Conservation (phyloP, 2,888 invertebrate genomes). For the Cantharis lateralis region DNA sequence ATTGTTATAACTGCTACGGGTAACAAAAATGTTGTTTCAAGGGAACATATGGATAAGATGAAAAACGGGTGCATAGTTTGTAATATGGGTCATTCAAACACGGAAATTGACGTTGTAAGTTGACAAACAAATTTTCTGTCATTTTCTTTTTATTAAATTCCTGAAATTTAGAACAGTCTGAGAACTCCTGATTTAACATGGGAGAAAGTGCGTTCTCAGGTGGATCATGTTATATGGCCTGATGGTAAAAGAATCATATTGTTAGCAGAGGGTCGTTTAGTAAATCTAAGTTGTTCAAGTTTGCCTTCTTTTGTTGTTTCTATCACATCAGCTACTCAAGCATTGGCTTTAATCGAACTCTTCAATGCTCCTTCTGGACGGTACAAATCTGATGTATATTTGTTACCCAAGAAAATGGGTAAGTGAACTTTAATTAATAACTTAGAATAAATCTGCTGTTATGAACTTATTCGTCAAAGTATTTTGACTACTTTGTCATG, state of each 20-base stretch:
- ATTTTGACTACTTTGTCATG: no score
- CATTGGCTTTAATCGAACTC: conserved; percentile 93
- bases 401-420: conserved; percentile 99
- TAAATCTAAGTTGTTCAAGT: conserved; percentile 95
- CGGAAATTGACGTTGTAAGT: conserved; percentile 90
- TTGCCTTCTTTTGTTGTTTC: conserved; percentile 98
- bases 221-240: conserved; percentile 98
- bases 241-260: conserved; percentile 93
- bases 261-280: conserved; percentile 92
- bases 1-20: conserved; percentile 98
- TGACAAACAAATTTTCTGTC: neutral
- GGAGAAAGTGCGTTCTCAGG: conserved; percentile 97
- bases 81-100: conserved; percentile 98
- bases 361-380: conserved; percentile 94
- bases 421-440: conserved; percentile 42
- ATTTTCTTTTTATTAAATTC: neutral
- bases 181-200: conserved; percentile 93
- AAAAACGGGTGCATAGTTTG: conserved; percentile 94
- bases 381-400: conserved; percentile 96
- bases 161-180: conserved; percentile 72
- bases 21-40: conserved; percentile 93
- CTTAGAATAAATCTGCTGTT: no score
- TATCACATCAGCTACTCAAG: conserved; percentile 96
- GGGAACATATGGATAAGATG: conserved; percentile 96
- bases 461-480: no score